Conservation (phyloP, 2,888 invertebrate species). For the Ophion ventricosus region DNA sequence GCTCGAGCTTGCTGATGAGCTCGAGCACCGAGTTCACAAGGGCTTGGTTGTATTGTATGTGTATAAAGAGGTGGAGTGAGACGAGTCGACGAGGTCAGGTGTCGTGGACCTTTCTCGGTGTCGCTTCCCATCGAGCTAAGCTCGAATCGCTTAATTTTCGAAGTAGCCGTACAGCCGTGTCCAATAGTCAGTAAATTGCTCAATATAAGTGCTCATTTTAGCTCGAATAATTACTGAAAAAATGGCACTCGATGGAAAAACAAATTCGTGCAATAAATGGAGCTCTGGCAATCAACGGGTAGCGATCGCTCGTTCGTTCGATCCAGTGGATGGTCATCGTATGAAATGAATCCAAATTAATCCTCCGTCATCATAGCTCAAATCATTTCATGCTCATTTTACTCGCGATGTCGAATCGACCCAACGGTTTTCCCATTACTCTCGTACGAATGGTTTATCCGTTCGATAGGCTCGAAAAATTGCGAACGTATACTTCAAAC, state of each 20-base stretch:
- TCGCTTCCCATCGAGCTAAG: conserved; percentile 14
- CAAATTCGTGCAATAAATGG: neutral
- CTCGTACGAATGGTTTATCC: neutral
- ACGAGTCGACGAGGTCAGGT: conserved; percentile 63
- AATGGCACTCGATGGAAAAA: neutral
- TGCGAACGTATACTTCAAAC: neutral
- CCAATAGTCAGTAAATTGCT: neutral
- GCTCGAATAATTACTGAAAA: neutral
- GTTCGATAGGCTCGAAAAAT: neutral
- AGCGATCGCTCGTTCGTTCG: neutral
- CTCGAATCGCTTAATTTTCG: conserved; percentile 42
- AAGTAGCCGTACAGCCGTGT: neutral
- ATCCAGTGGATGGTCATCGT: neutral
- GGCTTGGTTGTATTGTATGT: neutral
- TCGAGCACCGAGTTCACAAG: conserved; percentile 13
- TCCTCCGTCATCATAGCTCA: neutral
- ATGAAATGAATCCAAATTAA: neutral
- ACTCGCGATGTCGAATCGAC: neutral
- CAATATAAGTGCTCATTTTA: neutral
- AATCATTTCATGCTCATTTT: neutral
- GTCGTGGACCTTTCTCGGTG: conserved; percentile 47
- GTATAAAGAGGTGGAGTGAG: conserved; percentile 21
- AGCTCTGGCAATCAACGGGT: neutral
- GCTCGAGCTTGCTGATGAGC: conserved; percentile 17
- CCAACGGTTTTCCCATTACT: neutral